Percentiles rank a stretch among this genome's conserved stretches.
These are phyloP conservation scores for Phortica variegata DNA, from an alignment of 1,140 invertebrate genomes.

Conservation along the genomic window DNA sequence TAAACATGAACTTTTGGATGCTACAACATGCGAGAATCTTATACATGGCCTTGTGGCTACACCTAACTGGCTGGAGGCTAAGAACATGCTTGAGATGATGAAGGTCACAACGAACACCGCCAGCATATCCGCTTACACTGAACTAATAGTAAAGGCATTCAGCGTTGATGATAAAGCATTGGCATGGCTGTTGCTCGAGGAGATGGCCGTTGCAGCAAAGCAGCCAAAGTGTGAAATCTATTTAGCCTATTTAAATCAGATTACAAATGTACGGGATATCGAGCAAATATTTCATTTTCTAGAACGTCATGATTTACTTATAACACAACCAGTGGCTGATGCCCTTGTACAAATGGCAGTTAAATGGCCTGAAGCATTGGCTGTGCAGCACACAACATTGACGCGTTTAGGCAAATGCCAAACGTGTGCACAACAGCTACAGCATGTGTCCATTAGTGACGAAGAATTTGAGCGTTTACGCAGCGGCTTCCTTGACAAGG, in stretches of 20 bases:
- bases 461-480: constrained; percentile 67
- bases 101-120: constrained; percentile 55
- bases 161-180: constrained; percentile 6
- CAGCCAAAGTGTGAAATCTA: constrained; percentile 45
- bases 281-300: constrained; percentile 32
- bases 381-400: constrained; percentile 9
- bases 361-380: constrained; percentile 1
- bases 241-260: constrained; percentile 22
- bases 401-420: constrained; percentile 60
- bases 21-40: constrained; percentile 60
- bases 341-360: constrained; percentile 2
- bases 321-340: constrained; percentile 24
- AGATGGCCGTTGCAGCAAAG: constrained; percentile 32
- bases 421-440: constrained; percentile 61
- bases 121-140: constrained; percentile 32
- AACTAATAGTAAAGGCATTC: constrained; percentile 37
- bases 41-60: constrained; percentile 64
- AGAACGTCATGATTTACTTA: constrained; percentile 33
- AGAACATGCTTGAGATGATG: constrained; percentile 64
- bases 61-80: constrained; percentile 62
- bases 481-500: constrained; percentile 63
- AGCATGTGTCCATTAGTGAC: constrained; percentile 59
- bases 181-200: constrained; percentile 39
- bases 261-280: constrained; percentile 12
- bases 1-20: constrained; percentile 64